Base-by-base conservation (phyloP, 2,113 vertebrate species). In the Trichomycterus rosablanca region DNA sequence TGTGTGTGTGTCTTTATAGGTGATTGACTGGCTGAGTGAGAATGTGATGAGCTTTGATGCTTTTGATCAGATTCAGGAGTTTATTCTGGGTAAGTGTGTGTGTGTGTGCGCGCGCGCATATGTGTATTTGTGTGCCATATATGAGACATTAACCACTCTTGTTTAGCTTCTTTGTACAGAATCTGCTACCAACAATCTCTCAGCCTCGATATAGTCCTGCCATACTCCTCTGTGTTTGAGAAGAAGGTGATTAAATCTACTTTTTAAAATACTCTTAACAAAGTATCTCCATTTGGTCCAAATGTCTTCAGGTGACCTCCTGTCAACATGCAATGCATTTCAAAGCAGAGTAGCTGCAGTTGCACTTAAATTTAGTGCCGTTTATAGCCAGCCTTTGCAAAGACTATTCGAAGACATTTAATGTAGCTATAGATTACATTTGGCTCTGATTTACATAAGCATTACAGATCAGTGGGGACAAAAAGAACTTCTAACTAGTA, bases 21-120 rank as follows among this genome's bases (percentile, higher is more conserved):
- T n/a, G n/a, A n/a, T n/a, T n/a, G 84, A 79, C 1, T 98, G 95
- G 93, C 84, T 97, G 76, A 91, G 84, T 72, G 92, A 93, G 74
- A 89, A 88, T 40, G 24, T 84, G 51, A 89, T 86, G 68, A 66
- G 81, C 1, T 90, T 90, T 15, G 76, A 84, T 59, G 87, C 84
- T 62, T 95, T 95, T 79, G 90, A 97, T 82, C 91, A 89, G 44
- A 88, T 96, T 75, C 94, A 97, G 78, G 95, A 98, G 81, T 94
- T 97, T 78, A 86, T 97, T 72, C 83, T 94, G 30, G 93, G 95
- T 97, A 83, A 76, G 93, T 79, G 34, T 15, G 64, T 24, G 14
- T 67, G 18, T 43, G 5, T 65, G 0, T 51, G 5, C 56, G 1
- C 62, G 11, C 54, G 28, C 45, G 37, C 46, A 22, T 18, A 9